These are phyloP conservation scores for Trissolcus japonicus DNA, from an alignment of 2,888 invertebrate genomes.

Conservation along the genomic window DNA sequence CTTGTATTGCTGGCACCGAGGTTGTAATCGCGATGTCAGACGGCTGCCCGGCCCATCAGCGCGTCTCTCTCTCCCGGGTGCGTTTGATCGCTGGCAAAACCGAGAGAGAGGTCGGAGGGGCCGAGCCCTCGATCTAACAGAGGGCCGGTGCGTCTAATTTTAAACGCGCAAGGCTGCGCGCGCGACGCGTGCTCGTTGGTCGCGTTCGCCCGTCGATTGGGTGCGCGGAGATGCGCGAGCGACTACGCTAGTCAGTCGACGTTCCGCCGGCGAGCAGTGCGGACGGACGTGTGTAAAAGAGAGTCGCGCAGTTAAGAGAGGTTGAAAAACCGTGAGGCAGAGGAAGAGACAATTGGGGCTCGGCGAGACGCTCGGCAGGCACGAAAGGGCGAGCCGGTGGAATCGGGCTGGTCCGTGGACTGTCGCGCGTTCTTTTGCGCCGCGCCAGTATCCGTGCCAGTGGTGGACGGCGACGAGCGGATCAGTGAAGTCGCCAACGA, in stretches of 20 bases:
- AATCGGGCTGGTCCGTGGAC: neutral
- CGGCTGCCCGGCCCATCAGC: neutral
- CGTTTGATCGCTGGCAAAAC: neutral
- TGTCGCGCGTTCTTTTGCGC: neutral
- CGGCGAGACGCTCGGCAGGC: neutral
- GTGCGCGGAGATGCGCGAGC: constrained; percentile 53
- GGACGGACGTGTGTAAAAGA: constrained; percentile 61
- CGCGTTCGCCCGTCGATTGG: constrained; percentile 62
- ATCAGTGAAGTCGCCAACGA: constrained; percentile 18
- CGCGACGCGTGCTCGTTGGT: constrained; percentile 52
- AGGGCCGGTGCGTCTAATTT: constrained; percentile 57
- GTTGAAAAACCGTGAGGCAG: neutral
- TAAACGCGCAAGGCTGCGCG: constrained; percentile 52
- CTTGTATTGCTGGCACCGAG: neutral
- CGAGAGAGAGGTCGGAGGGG: constrained; percentile 18
- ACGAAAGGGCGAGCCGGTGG: neutral
- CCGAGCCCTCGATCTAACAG: constrained; percentile 26
- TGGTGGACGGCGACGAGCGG: constrained; percentile 5
- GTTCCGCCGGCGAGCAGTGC: constrained; percentile 73
- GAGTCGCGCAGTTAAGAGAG: neutral
- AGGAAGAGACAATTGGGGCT: neutral
- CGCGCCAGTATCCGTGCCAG: neutral
- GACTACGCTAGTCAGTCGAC: constrained; percentile 75
- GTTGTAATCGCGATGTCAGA: constrained; percentile 23
- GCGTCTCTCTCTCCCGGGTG: neutral